Evolutionary conservation across 2,113 vertebrate species (phyloP).

Genomic region (Ancistrus triradiatus): DNA sequence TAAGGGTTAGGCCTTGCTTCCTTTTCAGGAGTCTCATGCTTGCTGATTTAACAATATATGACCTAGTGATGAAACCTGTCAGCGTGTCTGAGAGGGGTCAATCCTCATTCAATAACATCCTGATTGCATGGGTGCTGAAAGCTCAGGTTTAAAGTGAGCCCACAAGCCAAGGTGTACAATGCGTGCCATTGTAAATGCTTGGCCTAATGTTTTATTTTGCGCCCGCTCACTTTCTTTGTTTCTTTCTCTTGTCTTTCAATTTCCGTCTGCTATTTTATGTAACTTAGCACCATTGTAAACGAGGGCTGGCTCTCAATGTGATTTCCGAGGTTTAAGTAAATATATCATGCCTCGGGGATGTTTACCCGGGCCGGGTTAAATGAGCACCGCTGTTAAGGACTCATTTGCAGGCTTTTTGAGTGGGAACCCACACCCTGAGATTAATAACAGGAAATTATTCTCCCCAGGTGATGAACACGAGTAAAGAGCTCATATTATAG

Average conservation of each 20-base stretch:
- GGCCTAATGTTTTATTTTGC: not conserved
- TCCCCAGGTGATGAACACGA: conserved; percentile 15
- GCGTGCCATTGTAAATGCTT: not conserved
- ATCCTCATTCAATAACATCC: conserved; percentile 34
- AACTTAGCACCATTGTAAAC: not conserved
- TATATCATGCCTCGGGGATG: not conserved
- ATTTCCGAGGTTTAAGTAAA: conserved; percentile 13
- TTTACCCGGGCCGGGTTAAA: too few relatives aligned
- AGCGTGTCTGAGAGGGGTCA: conserved; percentile 21
- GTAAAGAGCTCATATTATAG: conserved; percentile 14
- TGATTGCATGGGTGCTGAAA: conserved; percentile 24
- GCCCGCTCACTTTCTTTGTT: too few relatives aligned
- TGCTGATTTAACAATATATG: conserved; percentile 11
- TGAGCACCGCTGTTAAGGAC: not conserved
- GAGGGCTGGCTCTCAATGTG: not conserved
- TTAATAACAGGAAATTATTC: conserved; percentile 19
- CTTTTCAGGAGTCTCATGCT: conserved; percentile 6
- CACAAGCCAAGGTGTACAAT: not conserved
- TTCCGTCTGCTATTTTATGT: too few relatives aligned
- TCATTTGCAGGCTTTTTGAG: conserved; percentile 3
- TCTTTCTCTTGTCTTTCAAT: too few relatives aligned
- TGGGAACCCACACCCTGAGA: conserved; percentile 8
- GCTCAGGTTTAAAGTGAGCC: not conserved
- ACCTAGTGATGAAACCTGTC: conserved; percentile 20
- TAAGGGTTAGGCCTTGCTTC: conserved; percentile 13